These are phyloP conservation scores for Oryzias curvinotus DNA, from an alignment of 2,113 vertebrate species.

Conservation along the genomic window DNA sequence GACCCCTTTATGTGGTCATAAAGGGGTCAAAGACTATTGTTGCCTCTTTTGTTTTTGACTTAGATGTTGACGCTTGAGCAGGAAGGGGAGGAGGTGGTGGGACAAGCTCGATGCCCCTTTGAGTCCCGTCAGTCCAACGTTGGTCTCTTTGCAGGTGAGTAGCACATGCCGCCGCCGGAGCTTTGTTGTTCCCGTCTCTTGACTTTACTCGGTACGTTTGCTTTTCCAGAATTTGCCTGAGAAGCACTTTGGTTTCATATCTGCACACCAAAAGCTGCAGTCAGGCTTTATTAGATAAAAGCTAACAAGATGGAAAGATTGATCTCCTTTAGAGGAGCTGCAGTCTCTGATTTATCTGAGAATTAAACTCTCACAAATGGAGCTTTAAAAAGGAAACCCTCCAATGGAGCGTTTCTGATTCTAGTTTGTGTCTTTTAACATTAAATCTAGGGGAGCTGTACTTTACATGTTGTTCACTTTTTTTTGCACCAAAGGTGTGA, in stretches of 20 bases:
- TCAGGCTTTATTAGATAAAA: too few species aligned
- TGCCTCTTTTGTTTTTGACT: constrained; percentile 20
- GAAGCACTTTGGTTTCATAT: too few species aligned
- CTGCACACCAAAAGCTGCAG: too few species aligned
- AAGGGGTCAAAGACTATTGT: too few species aligned
- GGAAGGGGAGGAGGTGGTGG: constrained; percentile 88
- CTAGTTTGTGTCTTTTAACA: not conserved
- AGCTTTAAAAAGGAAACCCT: not conserved
- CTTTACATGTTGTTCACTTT: not conserved
- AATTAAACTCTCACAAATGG: not conserved
- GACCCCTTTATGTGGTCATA: not conserved
- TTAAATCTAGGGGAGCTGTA: not conserved
- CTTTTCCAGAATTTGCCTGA: too few species aligned
- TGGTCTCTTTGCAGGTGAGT: constrained; percentile 88
- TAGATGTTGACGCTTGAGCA: constrained; percentile 84
- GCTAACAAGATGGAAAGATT: not conserved
- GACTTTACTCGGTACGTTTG: too few species aligned
- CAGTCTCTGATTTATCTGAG: not conserved
- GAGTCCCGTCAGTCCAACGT: constrained; percentile 90
- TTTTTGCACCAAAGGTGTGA: too few species aligned
- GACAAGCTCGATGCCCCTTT: constrained; percentile 91
- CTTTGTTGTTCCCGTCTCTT: not conserved
- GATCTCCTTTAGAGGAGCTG: not conserved
- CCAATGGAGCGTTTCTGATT: not conserved
- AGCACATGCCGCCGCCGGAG: not conserved